Base-by-base conservation (phyloP, 2,113 vertebrate genomes). In the Delphinus delphis region DNA sequence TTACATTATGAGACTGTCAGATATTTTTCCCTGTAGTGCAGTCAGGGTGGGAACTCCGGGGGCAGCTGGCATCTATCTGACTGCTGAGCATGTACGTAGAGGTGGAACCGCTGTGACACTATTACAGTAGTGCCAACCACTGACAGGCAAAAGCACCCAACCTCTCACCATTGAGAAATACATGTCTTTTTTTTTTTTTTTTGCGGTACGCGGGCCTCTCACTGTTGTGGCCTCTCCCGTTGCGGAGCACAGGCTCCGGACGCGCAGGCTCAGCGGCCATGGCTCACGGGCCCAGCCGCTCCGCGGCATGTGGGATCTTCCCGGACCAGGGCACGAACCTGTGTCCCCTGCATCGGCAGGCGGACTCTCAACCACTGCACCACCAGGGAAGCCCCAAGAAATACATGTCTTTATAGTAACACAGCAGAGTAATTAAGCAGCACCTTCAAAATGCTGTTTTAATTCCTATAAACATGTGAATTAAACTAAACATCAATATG, bases 101-200 rank as follows among this genome's bases (percentile, higher is more conserved):
- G 3, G 25, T 0, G 0, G 36, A 68, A 60, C n/a, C 23, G 63
- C n/a, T 4, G n/a, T 4, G n/a, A 31, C 25, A 4, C 21, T 17
- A 5, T 0, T 36, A 55, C 76, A 55, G 55, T 23, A 79, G 38
- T 6, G 31, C 7, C 17, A 53, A 73, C 10, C 3, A 55, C 21
- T 0, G 44, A n/a, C 3, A 21, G 23, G n/a, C 6, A 71, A 63
- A 23, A 36, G 8, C 17, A 76, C 15, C 41, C 44, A 68, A n/a
- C 7, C 20, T 65, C 18, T 82, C 14, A 10, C 33, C n/a, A 31
- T 5, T 33, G 38, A 86, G 58, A 87, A 86, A 62, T 14, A 11
- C 2, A 6, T 36, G 23, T 60, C 71, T 77, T 38, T 20, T 47
- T 50, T 47, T 47, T 12, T 47, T 47, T 47, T 50, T 50, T 50